phyloP scores from a whole-genome alignment of 2,113 vertebrate genomes.

The Delphinapterus leucas region DNA sequence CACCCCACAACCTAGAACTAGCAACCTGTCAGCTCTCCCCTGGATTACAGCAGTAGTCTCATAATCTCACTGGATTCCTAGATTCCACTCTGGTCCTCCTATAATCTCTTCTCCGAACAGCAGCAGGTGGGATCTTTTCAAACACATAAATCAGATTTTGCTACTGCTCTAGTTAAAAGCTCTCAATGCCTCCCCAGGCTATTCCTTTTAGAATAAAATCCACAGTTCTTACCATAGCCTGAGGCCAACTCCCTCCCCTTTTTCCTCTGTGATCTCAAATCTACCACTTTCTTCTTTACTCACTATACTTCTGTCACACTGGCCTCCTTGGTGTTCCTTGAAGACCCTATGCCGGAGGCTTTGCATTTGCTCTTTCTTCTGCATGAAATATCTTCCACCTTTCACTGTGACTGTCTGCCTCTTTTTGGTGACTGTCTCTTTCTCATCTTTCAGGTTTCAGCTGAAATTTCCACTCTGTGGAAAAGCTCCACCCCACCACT shows the following conservation, averaged over 20 bases:
- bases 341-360: background rate
- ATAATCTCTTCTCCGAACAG: background rate
- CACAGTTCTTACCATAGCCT: background rate
- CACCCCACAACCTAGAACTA: background rate
- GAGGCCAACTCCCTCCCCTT: background rate
- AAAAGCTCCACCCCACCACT: background rate
- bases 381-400: background rate
- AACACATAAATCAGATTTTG: background rate
- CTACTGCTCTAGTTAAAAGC: background rate
- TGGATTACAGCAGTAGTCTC: background rate
- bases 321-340: background rate
- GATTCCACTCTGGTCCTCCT: background rate
- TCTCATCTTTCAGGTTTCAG: slow-evolving; percentile 4
- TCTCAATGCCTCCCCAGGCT: background rate
- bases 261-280: background rate
- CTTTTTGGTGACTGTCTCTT: background rate
- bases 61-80: background rate
- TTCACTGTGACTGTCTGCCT: background rate
- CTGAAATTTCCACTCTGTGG: slow-evolving; percentile 7
- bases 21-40: background rate
- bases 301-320: background rate
- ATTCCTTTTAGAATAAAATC: background rate
- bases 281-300: background rate
- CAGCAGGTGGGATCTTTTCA: background rate
- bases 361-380: background rate